Evolutionary conservation across 2,113 vertebrate species (phyloP), one percentile per base, ranked within the genome.

Genomic region (Pseudolaguvia tuberculata): DNA sequence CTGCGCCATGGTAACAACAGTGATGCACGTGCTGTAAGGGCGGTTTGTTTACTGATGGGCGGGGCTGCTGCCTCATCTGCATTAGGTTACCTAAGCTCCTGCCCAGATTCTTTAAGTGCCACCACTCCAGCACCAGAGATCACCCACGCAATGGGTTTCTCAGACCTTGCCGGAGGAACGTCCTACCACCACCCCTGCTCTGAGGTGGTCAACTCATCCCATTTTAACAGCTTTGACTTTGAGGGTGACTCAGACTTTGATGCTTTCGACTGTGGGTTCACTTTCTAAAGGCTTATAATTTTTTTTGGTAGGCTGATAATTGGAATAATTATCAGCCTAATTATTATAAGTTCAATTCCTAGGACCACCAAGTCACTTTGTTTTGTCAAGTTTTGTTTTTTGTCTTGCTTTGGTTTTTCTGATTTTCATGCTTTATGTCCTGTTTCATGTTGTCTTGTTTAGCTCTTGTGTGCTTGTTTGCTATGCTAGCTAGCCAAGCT

Each of bases 1-100:
- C 91, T 94, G 31, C 92, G 92, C 63, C 92, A 94, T 5, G 91
- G 91, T 58, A 91, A 91, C 85, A 90, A 91, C 84, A 89, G 88
- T 14, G 90, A 91, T 21, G 88, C 87, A 0, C 90, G 86, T 20
- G 89, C 90, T 0, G 91, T 94, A 68, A 81, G 91, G 77, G 91
- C 92, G 0, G 90, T 93, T 70, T 93, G 92, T 51, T 81, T 94
- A 70, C 83, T 94, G 82, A 92, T 93, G 92, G 92, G 92, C 0
- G 90, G 90, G 13, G 89, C 92, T 0, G 92, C 92, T 0, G 90
- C 90, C 8, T 91, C 92, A 51, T 92, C 92, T 0, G 88, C 90
- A 1, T 74, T 94, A 79, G 90, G 90, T 12, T 91, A 92, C 88
- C 85, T 93, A 69, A 90, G 77, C 84, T 88, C 90, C 76, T 90